Base-by-base conservation (phyloP, 2,888 invertebrate genomes). In the Polydrusus tereticollis region DNA sequence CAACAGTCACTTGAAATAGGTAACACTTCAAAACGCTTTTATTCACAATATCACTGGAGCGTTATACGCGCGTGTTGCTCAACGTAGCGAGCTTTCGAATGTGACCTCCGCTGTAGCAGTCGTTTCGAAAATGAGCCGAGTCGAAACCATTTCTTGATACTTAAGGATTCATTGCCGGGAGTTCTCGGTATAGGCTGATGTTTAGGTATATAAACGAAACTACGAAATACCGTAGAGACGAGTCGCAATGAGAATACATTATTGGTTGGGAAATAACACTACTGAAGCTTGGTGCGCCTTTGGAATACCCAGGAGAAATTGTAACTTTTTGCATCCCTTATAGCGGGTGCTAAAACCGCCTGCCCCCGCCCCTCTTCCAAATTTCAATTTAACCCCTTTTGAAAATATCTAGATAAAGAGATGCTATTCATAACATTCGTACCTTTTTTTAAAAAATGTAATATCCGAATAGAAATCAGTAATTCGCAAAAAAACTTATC, bases 61-160 rank as follows among this genome's bases (percentile, higher is more conserved):
- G 45, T 38, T 23, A n/a, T 36, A 50, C 57, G 5, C 43, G 26
- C 60, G 62, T 18, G 62, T 62, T 18, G 8, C 18, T 14, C 14
- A 29, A 6, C 12, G 10, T 16, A 41, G 7, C 41, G 21, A 47
- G 21, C 47, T 47, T 21, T 45, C 29, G 18, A 26, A 10, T 45
- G 58, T 33, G 60, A 72, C 63, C 63, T 58, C 59, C 20, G 10
- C 68, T 26, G n/a, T n/a, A 36, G 43, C 59, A 43, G 70, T 59
- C 43, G 50, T 63, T 62, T 72, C 47, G 47, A 38, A n/a, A 72
- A 68, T 72, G 67, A 72, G 63, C 57, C 45, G 68, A 26, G 58
- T 63, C 72, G 64, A 33, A 64, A 38, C 47, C 72, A 63, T 57
- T 68, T 72, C 72, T 72, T 50, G 58, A 72, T 72, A 72, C 72